Evolutionary conservation across 2,888 invertebrate species (phyloP), one percentile per base, ranked within the genome.

Genomic region (Phyllotreta striolata): DNA sequence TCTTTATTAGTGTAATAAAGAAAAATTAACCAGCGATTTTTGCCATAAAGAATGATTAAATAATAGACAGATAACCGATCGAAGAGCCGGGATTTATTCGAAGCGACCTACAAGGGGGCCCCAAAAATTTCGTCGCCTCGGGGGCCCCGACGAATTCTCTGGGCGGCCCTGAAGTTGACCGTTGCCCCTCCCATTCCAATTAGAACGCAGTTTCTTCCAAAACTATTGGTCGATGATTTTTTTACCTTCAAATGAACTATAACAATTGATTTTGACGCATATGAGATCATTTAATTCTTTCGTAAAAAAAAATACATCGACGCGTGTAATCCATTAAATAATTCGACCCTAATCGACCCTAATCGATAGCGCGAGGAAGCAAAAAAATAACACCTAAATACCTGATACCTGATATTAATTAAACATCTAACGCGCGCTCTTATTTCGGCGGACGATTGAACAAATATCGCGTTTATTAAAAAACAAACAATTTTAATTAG

Each of bases 81-180:
- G 35, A 51, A 51, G 38, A 13, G 24, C 24, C 24, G 24, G 39
- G 49, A 52, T 38, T 52, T 51, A n/a, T n/a, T 51, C 37, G 43
- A 41, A 41, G 37, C 41, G 49, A 60, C 60, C 60, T 54, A 60
- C 43, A 35, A 24, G 60, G 60, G 60, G 52, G 47, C 60, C 60
- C 60, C 60, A 47, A 51, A 43, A 52, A 37, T 44, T 44, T 52
- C 40, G 44, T 52, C 8, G 52, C 59, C 44, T 12, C 37, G 39
- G 52, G 52, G 24, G 24, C 24, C 24, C 34, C 8, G 14, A 43
- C 10, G 60, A 37, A 60, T 60, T 38, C 60, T 60, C 60, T 60
- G 52, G 60, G 44, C 60, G 60, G 60, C 60, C 60, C 60, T 60
- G 60, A 60, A 54, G n/a, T 38, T 54, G 60, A 60, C 44, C 60